A percentile compares a stretch with the other conserved stretches of the same genome.
Conservation (phyloP, 2,888 invertebrate genomes). For the Chalcosyrphus nemorum region DNA sequence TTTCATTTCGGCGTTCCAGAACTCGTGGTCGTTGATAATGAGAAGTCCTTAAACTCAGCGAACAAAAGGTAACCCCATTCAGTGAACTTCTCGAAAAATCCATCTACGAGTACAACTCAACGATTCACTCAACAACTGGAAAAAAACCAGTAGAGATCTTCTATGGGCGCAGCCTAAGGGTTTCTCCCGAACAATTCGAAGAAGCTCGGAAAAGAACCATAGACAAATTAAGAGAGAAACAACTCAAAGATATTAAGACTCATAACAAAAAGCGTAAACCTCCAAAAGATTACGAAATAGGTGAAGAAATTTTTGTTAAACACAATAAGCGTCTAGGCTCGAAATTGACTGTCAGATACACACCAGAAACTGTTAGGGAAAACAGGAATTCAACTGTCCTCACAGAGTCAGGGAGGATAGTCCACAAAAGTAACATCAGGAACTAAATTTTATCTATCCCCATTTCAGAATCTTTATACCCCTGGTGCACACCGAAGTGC, state of each 20-base stretch:
- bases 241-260: background rate
- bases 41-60: no score
- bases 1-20: no score
- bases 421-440: background rate
- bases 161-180: background rate
- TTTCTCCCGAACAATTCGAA: background rate
- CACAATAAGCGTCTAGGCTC: background rate
- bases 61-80: background rate
- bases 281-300: background rate
- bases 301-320: background rate
- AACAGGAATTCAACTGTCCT: constrained; percentile 26
- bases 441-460: background rate
- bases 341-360: constrained; percentile 10
- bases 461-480: background rate
- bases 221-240: background rate
- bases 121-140: background rate
- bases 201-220: background rate
- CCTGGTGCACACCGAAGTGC: background rate
- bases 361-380: constrained; percentile 33
- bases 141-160: background rate
- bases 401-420: constrained; percentile 16
- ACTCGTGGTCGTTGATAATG: background rate
- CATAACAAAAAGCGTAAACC: background rate
- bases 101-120: background rate
- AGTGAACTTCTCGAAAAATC: background rate